phyloP scores from a whole-genome alignment of 2,888 invertebrate genomes.

The Oegoconia quadripuncta region DNA sequence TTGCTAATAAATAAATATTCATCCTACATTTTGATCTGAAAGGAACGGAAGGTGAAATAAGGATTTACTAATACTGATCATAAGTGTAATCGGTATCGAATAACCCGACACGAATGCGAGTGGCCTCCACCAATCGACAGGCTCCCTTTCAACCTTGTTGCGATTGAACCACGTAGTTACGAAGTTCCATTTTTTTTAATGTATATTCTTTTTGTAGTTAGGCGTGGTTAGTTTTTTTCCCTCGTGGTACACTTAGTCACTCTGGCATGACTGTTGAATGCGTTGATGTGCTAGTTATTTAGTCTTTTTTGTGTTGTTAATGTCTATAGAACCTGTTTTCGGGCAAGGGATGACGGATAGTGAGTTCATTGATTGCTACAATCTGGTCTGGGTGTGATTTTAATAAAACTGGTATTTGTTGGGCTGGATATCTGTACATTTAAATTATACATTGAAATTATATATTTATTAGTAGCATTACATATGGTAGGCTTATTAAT shows the following conservation, averaged over 20 bases:
- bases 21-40: too few species aligned
- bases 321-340: constrained; percentile 9
- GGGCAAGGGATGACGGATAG: constrained; percentile 1
- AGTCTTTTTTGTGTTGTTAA: constrained; percentile 13
- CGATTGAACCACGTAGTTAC: constrained; percentile 48
- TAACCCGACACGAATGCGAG: too few species aligned
- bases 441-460: too few species aligned
- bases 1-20: too few species aligned
- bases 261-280: constrained; percentile 37
- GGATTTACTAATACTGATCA: too few species aligned
- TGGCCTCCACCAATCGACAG: constrained; percentile 45
- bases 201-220: constrained; percentile 32
- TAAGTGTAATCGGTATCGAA: too few species aligned
- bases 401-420: too few species aligned
- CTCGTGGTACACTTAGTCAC: constrained; percentile 36
- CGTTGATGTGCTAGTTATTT: constrained; percentile 25
- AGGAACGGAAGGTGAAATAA: too few species aligned
- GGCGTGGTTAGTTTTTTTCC: constrained; percentile 28
- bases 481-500: too few species aligned
- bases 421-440: too few species aligned
- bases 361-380: neutral
- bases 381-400: neutral
- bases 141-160: constrained; percentile 44
- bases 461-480: too few species aligned
- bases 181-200: constrained; percentile 32